Evolutionary conservation across 2,888 invertebrate species (phyloP), one percentile per base, ranked within the genome.

Genomic region (Gymnocheta viridis): DNA sequence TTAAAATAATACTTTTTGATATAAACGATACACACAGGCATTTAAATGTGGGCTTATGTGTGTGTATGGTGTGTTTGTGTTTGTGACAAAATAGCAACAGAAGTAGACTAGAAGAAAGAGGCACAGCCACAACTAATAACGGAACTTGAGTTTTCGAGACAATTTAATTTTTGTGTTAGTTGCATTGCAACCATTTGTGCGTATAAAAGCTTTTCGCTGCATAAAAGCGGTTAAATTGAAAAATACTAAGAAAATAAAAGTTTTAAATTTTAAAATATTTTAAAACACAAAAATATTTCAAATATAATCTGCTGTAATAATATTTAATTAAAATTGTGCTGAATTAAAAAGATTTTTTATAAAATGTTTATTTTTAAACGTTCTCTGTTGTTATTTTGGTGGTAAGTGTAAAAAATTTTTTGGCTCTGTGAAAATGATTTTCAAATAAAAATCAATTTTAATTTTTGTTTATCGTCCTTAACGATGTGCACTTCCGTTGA

Each of bases 171-270:
- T 72, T 35, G 69, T 77, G 82, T 86, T 86, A 86, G 86, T 87
- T 82, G 84, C 82, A 80, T 51, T 76, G 80, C 85, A 85, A 81
- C 85, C 82, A 85, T 87, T 85, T 82, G 72, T 51, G 85, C 82
- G 86, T 77, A 51, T 82, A 78, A 86, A 85, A 85, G 86, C 77
- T 84, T 79, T 62, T 78, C 66, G 74, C 62, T 54, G 29, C 47
- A 44, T 27, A 47, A 82, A 66, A 79, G 54, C 82, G 64, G 79
- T 81, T 82, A 64, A 73, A 74, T 56, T 77, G 41, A 73, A 58
- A 72, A 41, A 38, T 47, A 47, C 56, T 19, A 17, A 6, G 5
- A 64, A 58, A 35, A 51, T 58, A 17, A 1, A 27, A 35, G 32
- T 24, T n/a, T n/a, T 4, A 58, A n/a, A 72, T 41, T 12, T 17